Percentiles rank a stretch among this genome's conserved stretches.
These are phyloP conservation scores for Gyrodactylus salaris DNA, from an alignment of 1,140 invertebrate genomes.

Conservation along the genomic window DNA sequence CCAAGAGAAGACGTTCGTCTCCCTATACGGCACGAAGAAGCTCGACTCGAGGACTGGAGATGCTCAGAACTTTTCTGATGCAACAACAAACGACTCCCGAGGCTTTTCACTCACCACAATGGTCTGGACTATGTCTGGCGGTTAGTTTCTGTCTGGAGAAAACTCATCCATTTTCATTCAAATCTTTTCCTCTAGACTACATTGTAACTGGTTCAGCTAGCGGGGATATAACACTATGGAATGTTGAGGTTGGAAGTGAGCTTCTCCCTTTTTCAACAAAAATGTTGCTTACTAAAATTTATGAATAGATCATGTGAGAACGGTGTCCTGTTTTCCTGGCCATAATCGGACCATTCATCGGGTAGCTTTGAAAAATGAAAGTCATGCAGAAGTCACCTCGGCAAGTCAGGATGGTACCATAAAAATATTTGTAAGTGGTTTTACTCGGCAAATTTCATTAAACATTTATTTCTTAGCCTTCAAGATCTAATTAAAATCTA, in stretches of 20 bases:
- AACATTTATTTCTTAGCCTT: no score
- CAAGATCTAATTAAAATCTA: no score
- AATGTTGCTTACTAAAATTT: neutral
- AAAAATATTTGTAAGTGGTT: neutral
- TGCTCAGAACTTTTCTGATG: no score
- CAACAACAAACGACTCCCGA: no score
- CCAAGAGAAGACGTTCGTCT: no score
- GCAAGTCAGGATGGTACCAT: neutral
- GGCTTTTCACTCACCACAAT: no score
- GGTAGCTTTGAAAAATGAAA: neutral
- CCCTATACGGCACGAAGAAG: no score
- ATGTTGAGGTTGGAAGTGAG: neutral
- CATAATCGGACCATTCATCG: neutral
- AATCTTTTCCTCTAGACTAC: neutral
- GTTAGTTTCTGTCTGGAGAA: no score
- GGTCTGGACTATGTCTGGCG: no score
- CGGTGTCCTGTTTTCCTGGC: neutral
- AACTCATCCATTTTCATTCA: no score
- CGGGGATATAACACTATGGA: neutral
- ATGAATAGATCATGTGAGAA: neutral
- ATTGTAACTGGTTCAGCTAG: neutral
- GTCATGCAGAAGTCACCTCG: neutral
- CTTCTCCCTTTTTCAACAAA: neutral
- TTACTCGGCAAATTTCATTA: neutral
- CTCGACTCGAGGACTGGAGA: no score